Evolutionary conservation across 30 jellyfish, hydroid and myxozoan genomes (phyloP), one percentile per base, ranked within the genome.

Genomic region (Hydractinia symbiolongicarpus): DNA sequence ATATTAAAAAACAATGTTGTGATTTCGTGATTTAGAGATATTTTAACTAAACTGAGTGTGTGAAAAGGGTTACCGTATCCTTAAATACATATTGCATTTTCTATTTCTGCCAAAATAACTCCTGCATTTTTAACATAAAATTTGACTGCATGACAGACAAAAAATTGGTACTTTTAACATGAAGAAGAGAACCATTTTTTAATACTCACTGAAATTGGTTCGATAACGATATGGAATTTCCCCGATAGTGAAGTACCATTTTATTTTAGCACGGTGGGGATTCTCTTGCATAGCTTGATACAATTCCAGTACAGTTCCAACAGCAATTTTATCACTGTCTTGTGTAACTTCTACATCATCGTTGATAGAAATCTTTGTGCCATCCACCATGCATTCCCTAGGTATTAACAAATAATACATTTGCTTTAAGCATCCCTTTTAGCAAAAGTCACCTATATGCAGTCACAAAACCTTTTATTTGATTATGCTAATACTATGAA

Each of bases 261-360:
- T 69, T 11, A 90, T 83, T 60, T 70, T 76, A 14, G 95, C 97
- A 51, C 95, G 60, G 67, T 76, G 78, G 14, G 89, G 90, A 52
- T 85, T 85, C 19, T 85, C 76, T 16, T 21, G 76, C 9, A 58
- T 51, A 5, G 55, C 50, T 17, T 90, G 83, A 50, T 60, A 81
- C 19, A 90, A 81, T 54, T 74, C 57, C 30, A 17, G 60, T 20
- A 85, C n/a, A 8, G 17, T 67, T 7, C 92, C 95, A 81, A 86
- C 85, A 64, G 77, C 86, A 40, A 61, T 16, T 54, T 61, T 79
- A n/a, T 84, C 94, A 57, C 82, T 58, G 51, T 82, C 89, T 16
- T 89, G 94, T 81, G 81, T 82, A 56, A 90, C 76, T 19, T 49
- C 52, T 50, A 77, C 77, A 20, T 13, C 30, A 58, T 77, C 85